These are phyloP conservation scores for Blera fallax DNA, from an alignment of 2,888 invertebrate species.

Conservation along the genomic window DNA sequence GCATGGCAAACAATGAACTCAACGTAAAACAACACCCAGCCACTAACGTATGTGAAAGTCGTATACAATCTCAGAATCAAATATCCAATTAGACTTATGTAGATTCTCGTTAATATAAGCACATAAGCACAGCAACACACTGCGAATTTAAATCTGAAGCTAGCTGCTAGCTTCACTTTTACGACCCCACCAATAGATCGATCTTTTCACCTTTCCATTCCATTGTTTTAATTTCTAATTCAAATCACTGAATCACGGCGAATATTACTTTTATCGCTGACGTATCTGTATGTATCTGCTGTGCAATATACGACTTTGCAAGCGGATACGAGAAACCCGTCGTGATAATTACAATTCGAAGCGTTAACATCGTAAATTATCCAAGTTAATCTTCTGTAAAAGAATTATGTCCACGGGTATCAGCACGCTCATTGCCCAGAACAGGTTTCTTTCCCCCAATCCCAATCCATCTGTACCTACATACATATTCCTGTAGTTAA, in stretches of 20 bases:
- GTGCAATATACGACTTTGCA: not conserved
- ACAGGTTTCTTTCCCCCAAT: conserved; percentile 20
- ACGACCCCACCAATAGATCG: not conserved
- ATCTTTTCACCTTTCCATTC: not conserved
- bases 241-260: not conserved
- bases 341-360: conserved; percentile 9
- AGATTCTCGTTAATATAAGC: no score
- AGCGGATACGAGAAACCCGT: conserved; percentile 1
- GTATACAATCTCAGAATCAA: no score
- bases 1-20: no score
- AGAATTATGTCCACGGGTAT: conserved; percentile 30
- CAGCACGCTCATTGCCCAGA: conserved; percentile 19
- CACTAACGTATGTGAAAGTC: no score
- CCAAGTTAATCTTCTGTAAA: conserved; percentile 33
- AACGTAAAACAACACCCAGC: no score
- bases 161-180: not conserved
- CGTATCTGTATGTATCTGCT: not conserved
- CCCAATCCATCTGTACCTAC: not conserved
- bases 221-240: not conserved
- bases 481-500: conserved; percentile 15
- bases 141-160: no score
- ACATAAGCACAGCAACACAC: no score
- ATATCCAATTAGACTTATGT: no score
- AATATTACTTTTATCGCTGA: not conserved
- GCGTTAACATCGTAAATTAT: conserved; percentile 5